Percentiles rank a stretch among this genome's conserved stretches.
phyloP scores from a whole-genome alignment of 2,888 invertebrate genomes.

The Aspidapion aeneum region DNA sequence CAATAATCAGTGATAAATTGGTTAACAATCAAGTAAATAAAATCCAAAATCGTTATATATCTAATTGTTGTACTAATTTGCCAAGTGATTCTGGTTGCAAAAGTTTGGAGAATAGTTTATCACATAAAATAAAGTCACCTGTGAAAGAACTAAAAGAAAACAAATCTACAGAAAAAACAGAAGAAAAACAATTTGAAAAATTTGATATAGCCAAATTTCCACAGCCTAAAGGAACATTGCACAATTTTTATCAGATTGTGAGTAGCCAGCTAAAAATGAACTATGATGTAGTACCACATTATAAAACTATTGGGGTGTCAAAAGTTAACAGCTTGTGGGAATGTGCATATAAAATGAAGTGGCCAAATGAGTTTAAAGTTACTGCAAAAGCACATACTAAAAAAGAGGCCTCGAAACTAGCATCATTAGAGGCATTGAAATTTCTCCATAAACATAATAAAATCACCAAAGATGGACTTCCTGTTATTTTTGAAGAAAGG shows the following conservation, averaged over 20 bases:
- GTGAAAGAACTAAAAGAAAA: too few species aligned
- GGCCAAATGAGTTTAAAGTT: conserved; percentile 58
- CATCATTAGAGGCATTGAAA: conserved; percentile 53
- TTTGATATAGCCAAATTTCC: too few species aligned
- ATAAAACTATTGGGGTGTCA: conserved; percentile 39
- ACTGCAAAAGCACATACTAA: conserved; percentile 53
- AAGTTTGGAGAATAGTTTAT: too few species aligned
- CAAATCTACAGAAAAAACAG: too few species aligned
- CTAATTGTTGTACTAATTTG: too few species aligned
- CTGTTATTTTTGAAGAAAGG: conserved; percentile 41
- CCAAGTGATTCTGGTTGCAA: too few species aligned
- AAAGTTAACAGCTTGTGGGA: conserved; percentile 52
- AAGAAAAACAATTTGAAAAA: too few species aligned
- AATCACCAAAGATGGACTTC: conserved; percentile 51
- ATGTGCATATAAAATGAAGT: conserved; percentile 53
- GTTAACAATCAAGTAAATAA: too few species aligned
- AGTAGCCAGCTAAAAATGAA: conserved; percentile 46
- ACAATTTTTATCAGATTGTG: conserved; percentile 49
- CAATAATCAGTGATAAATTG: too few species aligned
- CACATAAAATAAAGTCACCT: too few species aligned
- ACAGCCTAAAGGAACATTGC: conserved; percentile 50
- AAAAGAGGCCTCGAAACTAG: conserved; percentile 52
- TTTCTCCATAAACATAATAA: conserved; percentile 52
- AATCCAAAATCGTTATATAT: too few species aligned
- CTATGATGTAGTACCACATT: conserved; percentile 41